phyloP scores from a whole-genome alignment of 2,113 vertebrate species.

The Sclerurus mexicanus region DNA sequence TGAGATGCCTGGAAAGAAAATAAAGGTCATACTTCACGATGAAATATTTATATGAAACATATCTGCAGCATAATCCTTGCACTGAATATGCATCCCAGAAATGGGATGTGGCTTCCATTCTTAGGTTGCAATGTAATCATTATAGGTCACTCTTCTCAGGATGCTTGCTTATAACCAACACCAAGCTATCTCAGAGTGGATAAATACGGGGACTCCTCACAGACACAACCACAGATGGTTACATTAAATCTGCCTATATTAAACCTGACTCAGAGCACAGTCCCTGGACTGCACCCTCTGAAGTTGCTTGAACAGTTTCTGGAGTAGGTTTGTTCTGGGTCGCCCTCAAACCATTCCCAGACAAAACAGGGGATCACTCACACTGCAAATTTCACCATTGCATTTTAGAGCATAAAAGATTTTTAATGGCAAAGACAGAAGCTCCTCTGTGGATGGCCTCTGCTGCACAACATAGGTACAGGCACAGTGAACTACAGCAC shows the following conservation, averaged over 20 bases:
- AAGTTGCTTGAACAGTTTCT: neutral
- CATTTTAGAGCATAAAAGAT: neutral
- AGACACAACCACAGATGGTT: neutral
- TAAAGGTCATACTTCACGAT: constrained; percentile 40
- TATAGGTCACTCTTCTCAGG: neutral
- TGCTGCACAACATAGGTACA: neutral
- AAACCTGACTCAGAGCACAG: neutral
- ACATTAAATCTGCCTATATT: neutral
- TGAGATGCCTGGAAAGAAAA: constrained; percentile 1
- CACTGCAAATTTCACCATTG: neutral
- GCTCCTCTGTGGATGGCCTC: neutral
- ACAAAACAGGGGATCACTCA: neutral
- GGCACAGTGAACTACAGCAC: neutral
- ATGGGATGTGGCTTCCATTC: neutral
- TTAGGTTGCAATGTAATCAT: neutral
- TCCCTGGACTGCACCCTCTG: neutral
- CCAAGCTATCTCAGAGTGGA: neutral
- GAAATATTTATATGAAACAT: constrained; percentile 10
- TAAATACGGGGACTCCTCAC: neutral
- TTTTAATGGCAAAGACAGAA: neutral
- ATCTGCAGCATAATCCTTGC: neutral
- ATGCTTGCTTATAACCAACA: neutral
- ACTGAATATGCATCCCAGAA: neutral
- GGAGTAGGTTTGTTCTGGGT: neutral
- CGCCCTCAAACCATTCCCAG: neutral